A percentile compares a stretch with the other conserved stretches of the same genome.
These are phyloP conservation scores for Drosophila mojavensis DNA, from an alignment of 1,140 invertebrate genomes.

Conservation along the genomic window DNA sequence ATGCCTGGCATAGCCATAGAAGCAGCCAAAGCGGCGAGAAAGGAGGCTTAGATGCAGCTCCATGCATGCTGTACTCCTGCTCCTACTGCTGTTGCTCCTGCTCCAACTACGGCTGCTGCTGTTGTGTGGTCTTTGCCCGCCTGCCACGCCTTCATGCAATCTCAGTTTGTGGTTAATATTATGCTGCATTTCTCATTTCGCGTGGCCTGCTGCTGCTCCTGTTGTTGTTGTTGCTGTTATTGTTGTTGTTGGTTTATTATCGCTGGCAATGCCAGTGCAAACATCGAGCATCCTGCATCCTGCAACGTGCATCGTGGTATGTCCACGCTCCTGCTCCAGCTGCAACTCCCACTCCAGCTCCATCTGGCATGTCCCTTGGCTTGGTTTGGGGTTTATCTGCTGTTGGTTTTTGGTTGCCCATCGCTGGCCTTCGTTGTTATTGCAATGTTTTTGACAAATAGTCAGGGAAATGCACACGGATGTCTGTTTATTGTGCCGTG, in stretches of 20 bases:
- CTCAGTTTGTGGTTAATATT: conserved; percentile 82
- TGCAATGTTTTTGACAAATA: conserved; percentile 82
- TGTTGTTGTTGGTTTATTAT: conserved; percentile 71
- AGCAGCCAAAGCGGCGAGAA: neutral
- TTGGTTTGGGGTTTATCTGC: conserved; percentile 66
- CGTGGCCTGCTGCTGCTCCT: conserved; percentile 51
- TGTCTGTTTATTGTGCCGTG: conserved; percentile 82
- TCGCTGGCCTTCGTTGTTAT: conserved; percentile 62
- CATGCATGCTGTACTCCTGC: conserved; percentile 28
- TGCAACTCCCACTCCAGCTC: neutral
- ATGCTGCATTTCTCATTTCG: conserved; percentile 82
- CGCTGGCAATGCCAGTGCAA: conserved; percentile 70
- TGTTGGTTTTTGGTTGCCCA: conserved; percentile 67
- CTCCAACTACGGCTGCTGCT: neutral
- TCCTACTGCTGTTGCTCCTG: conserved; percentile 3
- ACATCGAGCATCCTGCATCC: conserved; percentile 45
- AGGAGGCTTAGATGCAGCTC: conserved; percentile 11
- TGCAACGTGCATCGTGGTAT: conserved; percentile 10
- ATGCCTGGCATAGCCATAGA: conserved; percentile 53
- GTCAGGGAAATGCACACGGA: conserved; percentile 82
- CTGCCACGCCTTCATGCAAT: conserved; percentile 56
- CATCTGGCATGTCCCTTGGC: conserved; percentile 27
- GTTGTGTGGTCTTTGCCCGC: conserved; percentile 12
- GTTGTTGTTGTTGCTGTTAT: conserved; percentile 29
- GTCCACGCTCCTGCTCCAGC: neutral